Evolutionary conservation across 2,888 invertebrate genomes (phyloP).

Genomic region (Cosmia trapezina): DNA sequence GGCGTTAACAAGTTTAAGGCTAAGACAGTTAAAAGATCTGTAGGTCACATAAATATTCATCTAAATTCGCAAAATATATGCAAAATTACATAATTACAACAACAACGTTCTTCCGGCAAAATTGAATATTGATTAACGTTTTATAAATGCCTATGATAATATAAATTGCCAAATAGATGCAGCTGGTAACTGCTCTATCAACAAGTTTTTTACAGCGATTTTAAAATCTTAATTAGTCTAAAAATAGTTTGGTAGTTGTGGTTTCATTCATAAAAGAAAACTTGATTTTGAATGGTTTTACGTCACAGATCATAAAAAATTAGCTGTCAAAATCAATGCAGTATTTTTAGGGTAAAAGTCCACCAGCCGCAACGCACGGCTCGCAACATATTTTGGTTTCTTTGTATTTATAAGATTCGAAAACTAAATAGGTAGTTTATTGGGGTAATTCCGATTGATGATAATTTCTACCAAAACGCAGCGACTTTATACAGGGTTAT

Average conservation of each 20-base stretch:
- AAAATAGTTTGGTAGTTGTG: neutral
- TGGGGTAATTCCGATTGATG: too few species aligned
- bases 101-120: slow-evolving; percentile 39
- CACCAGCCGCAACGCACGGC: too few species aligned
- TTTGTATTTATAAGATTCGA: neutral
- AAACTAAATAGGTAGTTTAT: too few species aligned
- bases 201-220: neutral
- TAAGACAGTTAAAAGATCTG: neutral
- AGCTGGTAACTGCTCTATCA: neutral
- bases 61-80: slow-evolving; percentile 9
- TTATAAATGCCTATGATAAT: slow-evolving; percentile 13
- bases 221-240: neutral
- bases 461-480: too few species aligned
- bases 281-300: neutral
- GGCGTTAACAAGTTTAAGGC: slow-evolving; percentile 51
- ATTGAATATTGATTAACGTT: slow-evolving; percentile 28
- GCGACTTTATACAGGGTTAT: too few species aligned
- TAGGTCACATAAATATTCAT: slow-evolving; percentile 56
- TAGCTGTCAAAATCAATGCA: neutral
- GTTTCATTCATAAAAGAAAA: slow-evolving; percentile 13
- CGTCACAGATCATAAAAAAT: neutral
- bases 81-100: slow-evolving; percentile 39
- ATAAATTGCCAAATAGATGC: neutral
- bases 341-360: neutral
- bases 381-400: too few species aligned